phyloP scores from a whole-genome alignment of 2,797 vertebrate genomes.

The Mionectes olivaceus region DNA sequence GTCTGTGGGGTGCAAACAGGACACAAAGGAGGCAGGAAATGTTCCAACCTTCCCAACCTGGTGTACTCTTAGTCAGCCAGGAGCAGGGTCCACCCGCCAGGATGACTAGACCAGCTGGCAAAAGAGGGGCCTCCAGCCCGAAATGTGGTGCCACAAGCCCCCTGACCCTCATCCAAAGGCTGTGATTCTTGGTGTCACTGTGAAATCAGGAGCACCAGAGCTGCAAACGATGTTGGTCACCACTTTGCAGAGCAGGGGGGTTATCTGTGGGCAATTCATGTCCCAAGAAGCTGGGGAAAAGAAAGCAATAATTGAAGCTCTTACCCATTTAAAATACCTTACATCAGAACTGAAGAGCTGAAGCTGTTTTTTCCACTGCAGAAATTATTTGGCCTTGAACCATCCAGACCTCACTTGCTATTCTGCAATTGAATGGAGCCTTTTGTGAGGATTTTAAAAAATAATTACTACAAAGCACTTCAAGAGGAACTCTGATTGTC shows the following conservation, averaged over 20 bases:
- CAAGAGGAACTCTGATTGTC: conserved; percentile 68
- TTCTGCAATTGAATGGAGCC: conserved; percentile 68
- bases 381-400: conserved; percentile 69
- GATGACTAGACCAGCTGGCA: background rate
- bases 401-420: conserved; percentile 54
- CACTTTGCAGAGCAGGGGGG: background rate
- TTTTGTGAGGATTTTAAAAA: conserved; percentile 65
- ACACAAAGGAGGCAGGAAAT: background rate
- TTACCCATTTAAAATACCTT: conserved; percentile 56
- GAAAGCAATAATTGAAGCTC: conserved; percentile 53
- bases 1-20: background rate
- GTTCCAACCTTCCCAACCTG: background rate
- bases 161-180: background rate
- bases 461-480: conserved; percentile 72
- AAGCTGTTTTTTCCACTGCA: conserved; percentile 54
- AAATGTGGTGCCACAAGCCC: background rate
- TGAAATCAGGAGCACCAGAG: background rate
- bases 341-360: conserved; percentile 47
- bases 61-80: background rate
- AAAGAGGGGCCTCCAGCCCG: background rate
- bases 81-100: background rate
- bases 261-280: conserved; percentile 47
- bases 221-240: background rate
- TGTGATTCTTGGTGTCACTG: fast-evolving
- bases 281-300: conserved; percentile 10